Percentiles rank a stretch among this genome's conserved stretches.
Evolutionary conservation across 2,888 invertebrate species (phyloP).

Genomic region (Synergus gifuensis): DNA sequence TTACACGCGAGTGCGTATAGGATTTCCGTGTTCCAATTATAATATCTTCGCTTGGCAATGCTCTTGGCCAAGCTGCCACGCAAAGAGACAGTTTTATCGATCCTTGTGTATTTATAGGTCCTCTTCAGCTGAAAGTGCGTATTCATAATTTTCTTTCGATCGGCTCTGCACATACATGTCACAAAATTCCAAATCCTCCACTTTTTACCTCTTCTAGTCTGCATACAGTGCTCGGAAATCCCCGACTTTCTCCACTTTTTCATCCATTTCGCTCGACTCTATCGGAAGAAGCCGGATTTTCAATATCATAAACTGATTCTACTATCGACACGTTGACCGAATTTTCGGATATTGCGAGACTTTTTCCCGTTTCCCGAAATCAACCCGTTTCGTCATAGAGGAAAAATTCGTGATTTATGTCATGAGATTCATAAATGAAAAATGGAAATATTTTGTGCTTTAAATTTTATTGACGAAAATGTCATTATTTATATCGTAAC

Average conservation of each 20-base stretch:
- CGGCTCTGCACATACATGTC: background rate
- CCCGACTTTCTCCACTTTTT: background rate
- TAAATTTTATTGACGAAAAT: too few relatives aligned
- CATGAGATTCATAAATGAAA: background rate
- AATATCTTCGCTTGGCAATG: constrained; percentile 1
- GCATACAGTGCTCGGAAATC: background rate
- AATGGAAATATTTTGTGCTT: too few relatives aligned
- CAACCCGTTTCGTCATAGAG: background rate
- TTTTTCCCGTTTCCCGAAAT: constrained; percentile 5
- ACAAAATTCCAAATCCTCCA: background rate
- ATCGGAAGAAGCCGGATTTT: constrained; percentile 9
- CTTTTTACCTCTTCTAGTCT: background rate
- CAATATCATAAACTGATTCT: constrained; percentile 39
- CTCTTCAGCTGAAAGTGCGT: background rate
- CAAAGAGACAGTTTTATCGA: constrained; percentile 3
- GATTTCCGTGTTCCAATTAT: constrained; percentile 37
- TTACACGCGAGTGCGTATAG: constrained; percentile 25
- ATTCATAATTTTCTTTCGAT: background rate
- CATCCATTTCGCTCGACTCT: background rate
- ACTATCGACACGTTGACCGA: constrained; percentile 18
- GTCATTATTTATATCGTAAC: too few relatives aligned
- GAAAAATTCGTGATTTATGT: background rate
- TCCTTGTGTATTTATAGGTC: constrained; percentile 10
- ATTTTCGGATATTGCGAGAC: constrained; percentile 15
- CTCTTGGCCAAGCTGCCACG: background rate